These are phyloP conservation scores for Diglossa brunneiventris DNA, from an alignment of 2,113 vertebrate species.

Conservation along the genomic window DNA sequence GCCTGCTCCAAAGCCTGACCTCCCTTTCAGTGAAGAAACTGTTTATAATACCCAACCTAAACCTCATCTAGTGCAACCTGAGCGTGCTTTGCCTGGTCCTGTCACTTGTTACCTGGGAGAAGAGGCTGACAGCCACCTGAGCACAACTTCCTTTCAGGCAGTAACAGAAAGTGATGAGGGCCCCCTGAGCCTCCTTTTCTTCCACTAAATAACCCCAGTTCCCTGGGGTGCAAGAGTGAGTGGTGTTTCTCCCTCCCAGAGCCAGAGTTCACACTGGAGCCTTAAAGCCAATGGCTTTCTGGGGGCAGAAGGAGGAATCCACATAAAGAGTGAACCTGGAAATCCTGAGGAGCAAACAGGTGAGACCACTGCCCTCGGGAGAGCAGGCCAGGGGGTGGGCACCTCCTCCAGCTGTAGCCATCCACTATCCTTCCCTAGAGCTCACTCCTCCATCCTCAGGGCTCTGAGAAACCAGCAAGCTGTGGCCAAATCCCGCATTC, in stretches of 20 bases:
- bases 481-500: background rate
- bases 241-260: background rate
- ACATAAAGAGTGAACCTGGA: background rate
- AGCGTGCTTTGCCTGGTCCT: background rate
- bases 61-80: background rate
- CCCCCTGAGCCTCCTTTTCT: background rate
- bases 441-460: background rate
- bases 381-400: background rate
- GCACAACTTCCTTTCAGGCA: background rate
- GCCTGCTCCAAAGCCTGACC: background rate
- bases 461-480: background rate
- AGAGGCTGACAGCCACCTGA: background rate
- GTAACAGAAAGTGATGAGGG: background rate
- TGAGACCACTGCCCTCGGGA: fast-evolving
- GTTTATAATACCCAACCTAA: background rate
- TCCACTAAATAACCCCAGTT: background rate
- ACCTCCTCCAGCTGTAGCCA: background rate
- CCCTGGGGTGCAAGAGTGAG: background rate
- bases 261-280: background rate
- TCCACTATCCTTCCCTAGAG: background rate
- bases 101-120: background rate
- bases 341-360: background rate
- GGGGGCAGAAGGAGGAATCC: background rate
- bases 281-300: background rate
- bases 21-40: background rate